Conservation (phyloP, 2,888 invertebrate species). For the Xanthorhoe designata region DNA sequence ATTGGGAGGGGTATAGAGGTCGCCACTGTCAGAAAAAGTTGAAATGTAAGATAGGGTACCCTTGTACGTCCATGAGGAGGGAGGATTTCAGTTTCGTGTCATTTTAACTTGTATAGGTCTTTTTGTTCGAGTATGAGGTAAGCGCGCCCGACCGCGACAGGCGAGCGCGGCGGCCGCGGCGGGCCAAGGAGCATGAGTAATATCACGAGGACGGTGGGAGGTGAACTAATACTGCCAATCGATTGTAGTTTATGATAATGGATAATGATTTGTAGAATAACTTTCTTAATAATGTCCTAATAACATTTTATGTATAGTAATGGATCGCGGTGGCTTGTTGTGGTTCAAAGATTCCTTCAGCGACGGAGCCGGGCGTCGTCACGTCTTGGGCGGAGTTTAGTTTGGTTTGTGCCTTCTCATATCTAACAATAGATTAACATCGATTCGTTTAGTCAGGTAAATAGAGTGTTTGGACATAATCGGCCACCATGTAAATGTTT, state of each 20-base stretch:
- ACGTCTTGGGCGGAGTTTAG: conserved; percentile 40
- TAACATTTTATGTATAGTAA: conserved; percentile 80
- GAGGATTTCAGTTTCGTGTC: conserved; percentile 41
- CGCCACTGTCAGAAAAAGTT: conserved; percentile 36
- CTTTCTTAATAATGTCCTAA: conserved; percentile 78
- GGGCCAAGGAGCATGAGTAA: conserved; percentile 47
- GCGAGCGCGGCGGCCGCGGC: conserved; percentile 4
- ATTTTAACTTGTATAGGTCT: conserved; percentile 39
- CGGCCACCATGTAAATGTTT: conserved; percentile 70
- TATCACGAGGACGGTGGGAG: conserved; percentile 70
- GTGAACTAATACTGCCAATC: conserved; percentile 83
- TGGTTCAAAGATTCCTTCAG: conserved; percentile 50
- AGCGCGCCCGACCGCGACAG: conserved; percentile 25
- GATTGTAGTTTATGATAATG: conserved; percentile 80
- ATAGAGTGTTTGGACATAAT: conserved; percentile 50
- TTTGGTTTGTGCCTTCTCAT: conserved; percentile 51
- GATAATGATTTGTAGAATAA: conserved; percentile 80
- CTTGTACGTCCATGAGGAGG: conserved; percentile 42
- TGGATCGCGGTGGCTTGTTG: conserved; percentile 62
- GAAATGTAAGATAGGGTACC: conserved; percentile 40
- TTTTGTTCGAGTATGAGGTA: conserved; percentile 42
- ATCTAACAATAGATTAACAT: conserved; percentile 37
- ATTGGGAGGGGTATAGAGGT: conserved; percentile 17
- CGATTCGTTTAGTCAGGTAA: conserved; percentile 36
- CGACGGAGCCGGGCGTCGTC: conserved; percentile 21